A percentile compares a stretch with the other conserved stretches of the same genome.
Evolutionary conservation across 2,113 vertebrate species (phyloP).

Genomic region (Platycercus adscitus): DNA sequence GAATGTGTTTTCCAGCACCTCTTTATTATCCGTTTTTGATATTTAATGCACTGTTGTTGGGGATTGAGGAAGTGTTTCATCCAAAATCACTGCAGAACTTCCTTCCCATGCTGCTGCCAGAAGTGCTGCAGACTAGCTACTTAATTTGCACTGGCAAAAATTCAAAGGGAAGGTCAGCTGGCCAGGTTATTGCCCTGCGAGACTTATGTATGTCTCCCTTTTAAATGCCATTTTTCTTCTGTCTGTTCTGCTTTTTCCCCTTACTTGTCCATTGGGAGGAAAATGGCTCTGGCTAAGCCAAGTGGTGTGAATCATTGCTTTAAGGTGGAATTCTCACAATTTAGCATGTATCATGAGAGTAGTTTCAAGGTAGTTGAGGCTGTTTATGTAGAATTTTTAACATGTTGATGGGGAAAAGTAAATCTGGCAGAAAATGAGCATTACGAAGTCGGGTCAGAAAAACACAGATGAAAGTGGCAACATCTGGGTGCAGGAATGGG

Average conservation of each 20-base stretch:
- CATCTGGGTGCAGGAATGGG: neutral
- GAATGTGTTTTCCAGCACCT: neutral
- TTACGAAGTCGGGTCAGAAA: neutral
- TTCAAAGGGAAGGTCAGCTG: conserved; percentile 55
- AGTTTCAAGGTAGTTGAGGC: neutral
- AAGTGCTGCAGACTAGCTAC: conserved; percentile 23
- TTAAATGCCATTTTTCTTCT: conserved; percentile 39
- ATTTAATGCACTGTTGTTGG: neutral
- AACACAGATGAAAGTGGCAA: neutral
- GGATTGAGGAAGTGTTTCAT: conserved; percentile 53
- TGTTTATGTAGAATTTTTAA: neutral
- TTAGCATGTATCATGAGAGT: fast-evolving
- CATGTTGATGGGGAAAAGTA: neutral
- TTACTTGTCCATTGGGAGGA: neutral
- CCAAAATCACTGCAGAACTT: conserved; percentile 32
- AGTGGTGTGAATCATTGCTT: neutral
- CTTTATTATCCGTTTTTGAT: conserved; percentile 11
- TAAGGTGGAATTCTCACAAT: neutral
- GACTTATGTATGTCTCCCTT: conserved; percentile 14
- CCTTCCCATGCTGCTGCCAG: conserved; percentile 37
- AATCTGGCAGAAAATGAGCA: neutral
- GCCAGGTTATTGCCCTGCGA: conserved; percentile 8
- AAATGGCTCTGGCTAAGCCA: neutral
- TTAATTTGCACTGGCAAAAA: conserved; percentile 59
- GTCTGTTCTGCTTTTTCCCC: neutral